Evolutionary conservation across 2,113 vertebrate species (phyloP).

Genomic region (Melozone crissalis): DNA sequence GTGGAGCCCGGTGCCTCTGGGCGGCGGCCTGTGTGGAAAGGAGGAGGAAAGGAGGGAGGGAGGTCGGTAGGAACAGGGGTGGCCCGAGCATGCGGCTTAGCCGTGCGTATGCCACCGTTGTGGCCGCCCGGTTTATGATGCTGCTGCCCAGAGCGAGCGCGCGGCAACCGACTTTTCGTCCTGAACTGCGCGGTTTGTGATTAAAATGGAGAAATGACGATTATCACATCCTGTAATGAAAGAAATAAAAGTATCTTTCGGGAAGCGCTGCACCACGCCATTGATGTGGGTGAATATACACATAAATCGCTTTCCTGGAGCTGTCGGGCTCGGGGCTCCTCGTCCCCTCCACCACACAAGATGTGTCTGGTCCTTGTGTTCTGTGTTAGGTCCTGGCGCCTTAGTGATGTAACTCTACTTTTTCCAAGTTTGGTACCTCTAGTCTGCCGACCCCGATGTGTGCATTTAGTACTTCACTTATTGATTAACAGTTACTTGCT

Average conservation of each 20-base stretch:
- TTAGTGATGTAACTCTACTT: background rate
- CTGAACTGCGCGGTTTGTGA: background rate
- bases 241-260: background rate
- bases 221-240: background rate
- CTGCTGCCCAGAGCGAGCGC: background rate
- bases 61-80: fast-evolving
- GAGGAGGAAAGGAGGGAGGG: no score
- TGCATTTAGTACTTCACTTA: background rate
- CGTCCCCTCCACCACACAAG: fast-evolving
- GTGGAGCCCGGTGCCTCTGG: fast-evolving
- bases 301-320: fast-evolving
- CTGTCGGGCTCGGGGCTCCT: background rate
- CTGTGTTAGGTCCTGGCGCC: background rate
- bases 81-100: fast-evolving
- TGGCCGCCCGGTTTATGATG: no score
- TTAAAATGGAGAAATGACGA: background rate
- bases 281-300: fast-evolving
- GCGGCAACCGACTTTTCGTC: background rate
- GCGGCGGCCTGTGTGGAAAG: fast-evolving
- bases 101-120: fast-evolving
- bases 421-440: background rate
- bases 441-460: no score
- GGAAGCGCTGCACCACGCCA: fast-evolving
- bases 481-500: background rate
- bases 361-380: background rate